These are phyloP conservation scores for Dendroctonus ponderosae DNA, from an alignment of 1,140 invertebrate genomes.

Conservation along the genomic window DNA sequence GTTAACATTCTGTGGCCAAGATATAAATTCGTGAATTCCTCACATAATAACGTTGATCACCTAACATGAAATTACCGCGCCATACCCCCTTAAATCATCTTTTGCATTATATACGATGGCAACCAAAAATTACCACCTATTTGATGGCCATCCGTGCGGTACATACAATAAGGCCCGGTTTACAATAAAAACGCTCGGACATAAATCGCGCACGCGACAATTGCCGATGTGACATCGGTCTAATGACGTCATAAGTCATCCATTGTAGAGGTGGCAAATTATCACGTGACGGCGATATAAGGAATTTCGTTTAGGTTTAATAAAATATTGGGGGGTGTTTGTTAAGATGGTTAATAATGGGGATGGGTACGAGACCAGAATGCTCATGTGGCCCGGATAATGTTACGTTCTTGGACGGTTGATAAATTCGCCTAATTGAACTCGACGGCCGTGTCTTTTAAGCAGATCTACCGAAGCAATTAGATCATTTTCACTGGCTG, in stretches of 20 bases:
- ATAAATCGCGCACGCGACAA: constrained; percentile 30
- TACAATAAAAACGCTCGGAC: constrained; percentile 28
- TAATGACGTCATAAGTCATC: constrained; percentile 34
- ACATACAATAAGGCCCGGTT: constrained; percentile 28
- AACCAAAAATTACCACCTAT: constrained; percentile 33
- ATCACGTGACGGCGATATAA: constrained; percentile 30
- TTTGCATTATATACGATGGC: constrained; percentile 1
- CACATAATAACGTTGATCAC: too few species aligned
- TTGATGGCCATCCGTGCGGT: constrained; percentile 19
- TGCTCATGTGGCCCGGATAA: constrained; percentile 8
- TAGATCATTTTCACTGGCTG: too few species aligned
- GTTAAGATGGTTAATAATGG: constrained; percentile 8
- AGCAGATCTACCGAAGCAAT: too few species aligned
- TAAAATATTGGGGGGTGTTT: constrained; percentile 31
- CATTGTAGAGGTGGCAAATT: constrained; percentile 33
- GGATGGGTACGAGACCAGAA: constrained; percentile 5
- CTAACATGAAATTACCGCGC: too few species aligned
- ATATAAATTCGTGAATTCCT: too few species aligned
- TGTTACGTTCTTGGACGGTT: constrained; percentile 2
- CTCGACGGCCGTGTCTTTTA: too few species aligned
- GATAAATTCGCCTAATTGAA: constrained; percentile 15
- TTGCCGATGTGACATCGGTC: constrained; percentile 34
- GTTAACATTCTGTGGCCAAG: too few species aligned
- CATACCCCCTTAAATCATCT: constrained; percentile 8
- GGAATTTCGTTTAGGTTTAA: constrained; percentile 30